Evolutionary conservation across 2,888 invertebrate genomes (phyloP), one percentile per base, ranked within the genome.

Genomic region (Pandemis cinnamomeana): DNA sequence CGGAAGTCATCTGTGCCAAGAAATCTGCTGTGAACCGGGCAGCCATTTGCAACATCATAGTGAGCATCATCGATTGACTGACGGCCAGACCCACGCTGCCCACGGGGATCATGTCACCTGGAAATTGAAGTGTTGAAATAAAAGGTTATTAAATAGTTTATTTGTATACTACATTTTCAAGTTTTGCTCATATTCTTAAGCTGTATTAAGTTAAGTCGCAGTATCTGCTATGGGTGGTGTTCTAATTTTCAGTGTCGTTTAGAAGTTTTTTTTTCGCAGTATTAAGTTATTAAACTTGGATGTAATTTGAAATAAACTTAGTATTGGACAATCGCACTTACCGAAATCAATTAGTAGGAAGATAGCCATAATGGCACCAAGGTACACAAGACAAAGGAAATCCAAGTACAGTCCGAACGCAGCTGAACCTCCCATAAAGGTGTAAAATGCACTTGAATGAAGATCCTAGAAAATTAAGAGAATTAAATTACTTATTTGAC

Each of bases 11-110:
- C 75, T 93, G 92, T 2, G 86, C 92, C 20, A 93, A 83, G 53
- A 97, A 95, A 87, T 98, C 98, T 0, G 98, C 97, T 11, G 97
- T 97, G 84, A 97, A 97, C 20, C 97, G 92, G 84, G 98, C 97
- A 0, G 97, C 97, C 97, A 97, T 98, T 81, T 95, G 95, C 75
- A 95, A 84, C 87, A 96, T 87, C 82, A 95, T 95, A 1, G 95
- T 95, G 62, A 96, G 84, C 0, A 94, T 89, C 86, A 95, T 94
- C 0, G 96, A 94, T 87, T 96, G 96, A 63, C 96, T 95, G 62
- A 96, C 95, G 0, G 96, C 96, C 70, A 96, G 85, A 55, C 96
- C 96, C 10, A 96, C 96, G 81, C 95, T 94, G 5, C 96, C 96
- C 36, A 93, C 92, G 0, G 89, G 86, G 58, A 93, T 86, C 2